Percentiles rank a stretch among this genome's conserved stretches.
phyloP scores from a whole-genome alignment of 2,113 vertebrate genomes.

The Eurystomus gularis region DNA sequence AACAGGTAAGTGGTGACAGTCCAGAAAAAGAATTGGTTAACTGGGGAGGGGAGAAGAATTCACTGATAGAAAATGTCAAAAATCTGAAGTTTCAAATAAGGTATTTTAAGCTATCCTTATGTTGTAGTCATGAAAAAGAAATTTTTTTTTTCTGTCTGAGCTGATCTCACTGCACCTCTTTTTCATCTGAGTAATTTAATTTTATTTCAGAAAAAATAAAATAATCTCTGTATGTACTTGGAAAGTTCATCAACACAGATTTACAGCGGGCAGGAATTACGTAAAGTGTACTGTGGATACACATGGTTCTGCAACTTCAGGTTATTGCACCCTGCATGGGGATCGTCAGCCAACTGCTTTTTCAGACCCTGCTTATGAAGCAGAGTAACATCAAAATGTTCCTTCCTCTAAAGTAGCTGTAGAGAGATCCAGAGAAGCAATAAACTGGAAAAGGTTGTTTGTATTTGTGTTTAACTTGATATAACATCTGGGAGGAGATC shows the following conservation, averaged over 20 bases:
- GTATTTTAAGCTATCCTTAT: not conserved
- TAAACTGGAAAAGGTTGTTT: not conserved
- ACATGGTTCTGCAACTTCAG: not conserved
- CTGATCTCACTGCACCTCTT: not conserved
- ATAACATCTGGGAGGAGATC: not conserved
- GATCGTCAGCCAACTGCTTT: not conserved
- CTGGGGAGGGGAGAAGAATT: not conserved
- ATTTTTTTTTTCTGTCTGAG: not conserved
- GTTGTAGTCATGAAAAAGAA: not conserved
- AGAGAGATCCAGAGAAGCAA: not conserved
- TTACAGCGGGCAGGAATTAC: not conserved
- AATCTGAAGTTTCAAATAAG: not conserved
- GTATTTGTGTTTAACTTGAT: not conserved
- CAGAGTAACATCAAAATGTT: not conserved
- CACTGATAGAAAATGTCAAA: not conserved
- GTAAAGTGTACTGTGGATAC: not conserved
- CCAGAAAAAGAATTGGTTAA: not conserved
- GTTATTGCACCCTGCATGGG: not conserved
- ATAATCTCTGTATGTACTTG: not conserved
- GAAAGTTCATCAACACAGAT: not conserved
- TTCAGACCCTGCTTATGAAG: not conserved
- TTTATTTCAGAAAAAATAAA: not conserved
- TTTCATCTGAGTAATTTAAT: not conserved
- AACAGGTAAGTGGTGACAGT: constrained; percentile 79
- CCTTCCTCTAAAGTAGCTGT: not conserved